Conservation (phyloP, 2,888 invertebrate species). For the Tenthredo livida region DNA sequence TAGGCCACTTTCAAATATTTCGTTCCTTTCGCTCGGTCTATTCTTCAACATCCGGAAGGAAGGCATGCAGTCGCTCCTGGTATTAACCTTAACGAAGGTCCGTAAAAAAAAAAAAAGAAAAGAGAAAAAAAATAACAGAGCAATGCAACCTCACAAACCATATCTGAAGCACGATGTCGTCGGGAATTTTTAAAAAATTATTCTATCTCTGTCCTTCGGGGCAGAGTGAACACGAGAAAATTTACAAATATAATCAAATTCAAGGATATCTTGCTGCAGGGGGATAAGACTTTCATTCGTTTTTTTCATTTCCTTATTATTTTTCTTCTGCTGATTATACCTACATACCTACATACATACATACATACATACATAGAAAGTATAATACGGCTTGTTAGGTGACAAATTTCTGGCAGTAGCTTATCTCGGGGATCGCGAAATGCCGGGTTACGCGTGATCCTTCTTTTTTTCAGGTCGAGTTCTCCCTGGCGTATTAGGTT, state of each 20-base stretch:
- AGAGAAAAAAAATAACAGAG: background rate
- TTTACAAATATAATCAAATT: background rate
- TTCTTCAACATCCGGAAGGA: slow-evolving; percentile 52
- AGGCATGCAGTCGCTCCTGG: slow-evolving; percentile 22
- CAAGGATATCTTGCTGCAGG: background rate
- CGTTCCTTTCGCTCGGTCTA: slow-evolving; percentile 43
- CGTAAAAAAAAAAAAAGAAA: background rate
- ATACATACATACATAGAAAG: background rate
- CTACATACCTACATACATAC: background rate
- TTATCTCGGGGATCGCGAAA: slow-evolving; percentile 10
- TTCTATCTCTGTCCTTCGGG: background rate
- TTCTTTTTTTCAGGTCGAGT: background rate
- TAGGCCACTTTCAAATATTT: slow-evolving; percentile 53
- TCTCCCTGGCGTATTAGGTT: slow-evolving; percentile 1
- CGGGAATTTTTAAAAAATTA: background rate
- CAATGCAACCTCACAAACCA: background rate
- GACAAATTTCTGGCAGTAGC: background rate
- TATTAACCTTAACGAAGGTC: slow-evolving; percentile 21
- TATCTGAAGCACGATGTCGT: background rate
- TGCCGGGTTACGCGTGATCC: slow-evolving; percentile 1
- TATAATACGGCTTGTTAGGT: background rate
- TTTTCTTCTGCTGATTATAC: background rate
- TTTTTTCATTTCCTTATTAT: background rate
- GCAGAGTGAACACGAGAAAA: background rate
- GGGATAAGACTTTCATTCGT: background rate